Evolutionary conservation across 2,888 invertebrate genomes (phyloP), one percentile per base, ranked within the genome.

Genomic region (Amaurobius ferox): DNA sequence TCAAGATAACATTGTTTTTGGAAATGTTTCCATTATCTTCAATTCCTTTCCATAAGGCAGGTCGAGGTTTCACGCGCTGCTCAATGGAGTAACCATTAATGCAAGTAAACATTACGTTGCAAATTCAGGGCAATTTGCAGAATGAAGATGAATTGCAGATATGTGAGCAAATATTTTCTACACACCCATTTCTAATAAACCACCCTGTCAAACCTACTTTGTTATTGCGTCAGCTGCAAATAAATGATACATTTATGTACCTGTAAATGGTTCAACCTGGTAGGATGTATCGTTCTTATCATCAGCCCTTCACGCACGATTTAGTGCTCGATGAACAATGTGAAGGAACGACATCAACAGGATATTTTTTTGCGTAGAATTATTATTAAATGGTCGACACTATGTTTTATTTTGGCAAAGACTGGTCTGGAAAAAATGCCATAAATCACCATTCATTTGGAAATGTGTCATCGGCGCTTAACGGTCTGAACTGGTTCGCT

Each of bases 361-460:
- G 44, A 11, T 13, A 2, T 13, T 44, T 44, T 44, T 44, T n/a
- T 13, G 9, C 44, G 9, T 13, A 44, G 44, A 44, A 16, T 44
- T 5, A 44, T 44, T 44, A 44, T 44, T 44, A 44, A 44, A 44
- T 44, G 44, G 9, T 44, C 16, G 16, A n/a, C 44, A 13, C 44
- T 44, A 44, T 35, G 35, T 35, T 35, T 35, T 35, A 35, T 44
- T 44, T 44, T 44, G 44, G 9, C 9, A 44, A 44, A n/a, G 9
- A 13, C 6, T 44, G 44, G 44, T n/a, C n/a, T 16, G n/a, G n/a
- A 76, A 76, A 66, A 44, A 40, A 28, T 16, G 29, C 26, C 66
- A 66, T 76, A 76, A 77, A 77, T 77, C 77, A 61, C 61, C 35
- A 35, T 35, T 68, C 68, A 77, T 68, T 77, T 68, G 32, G 40